phyloP scores from a whole-genome alignment of 2,113 vertebrate genomes.

The Murina feae region DNA sequence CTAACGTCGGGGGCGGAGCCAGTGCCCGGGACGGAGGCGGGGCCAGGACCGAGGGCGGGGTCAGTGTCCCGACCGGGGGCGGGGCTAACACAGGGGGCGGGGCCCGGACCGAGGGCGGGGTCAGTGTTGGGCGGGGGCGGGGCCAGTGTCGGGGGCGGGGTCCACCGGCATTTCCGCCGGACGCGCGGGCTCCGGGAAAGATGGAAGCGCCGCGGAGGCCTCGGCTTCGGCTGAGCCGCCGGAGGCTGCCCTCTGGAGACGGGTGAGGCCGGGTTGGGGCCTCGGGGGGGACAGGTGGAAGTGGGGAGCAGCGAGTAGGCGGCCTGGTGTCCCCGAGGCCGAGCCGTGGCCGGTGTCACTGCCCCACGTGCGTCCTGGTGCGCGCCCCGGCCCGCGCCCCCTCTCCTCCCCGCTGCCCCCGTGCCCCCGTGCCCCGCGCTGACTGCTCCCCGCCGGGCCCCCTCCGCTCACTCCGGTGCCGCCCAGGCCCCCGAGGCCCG shows the following conservation, averaged over 20 bases:
- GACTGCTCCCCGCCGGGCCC: background rate
- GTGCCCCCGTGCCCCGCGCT: no score
- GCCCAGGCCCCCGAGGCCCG: background rate
- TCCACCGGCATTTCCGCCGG: constrained; percentile 30
- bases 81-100: no score
- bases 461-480: background rate
- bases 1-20: background rate
- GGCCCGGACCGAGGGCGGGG: background rate
- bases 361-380: background rate
- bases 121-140: accelerated
- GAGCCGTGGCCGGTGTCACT: background rate
- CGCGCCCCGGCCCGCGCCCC: accelerated
- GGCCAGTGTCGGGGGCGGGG: background rate
- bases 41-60: no score
- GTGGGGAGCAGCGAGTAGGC: background rate
- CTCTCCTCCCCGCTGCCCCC: background rate
- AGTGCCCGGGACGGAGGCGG: background rate
- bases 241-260: background rate
- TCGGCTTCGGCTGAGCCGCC: constrained; percentile 27
- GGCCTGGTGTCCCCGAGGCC: background rate
- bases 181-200: background rate
- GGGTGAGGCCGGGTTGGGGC: background rate
- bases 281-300: accelerated
- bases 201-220: background rate
- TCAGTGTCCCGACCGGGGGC: accelerated